Percentiles rank a stretch among this genome's conserved stretches.
phyloP scores from a whole-genome alignment of 2,888 invertebrate species.

The Taphrorychus bicolor region DNA sequence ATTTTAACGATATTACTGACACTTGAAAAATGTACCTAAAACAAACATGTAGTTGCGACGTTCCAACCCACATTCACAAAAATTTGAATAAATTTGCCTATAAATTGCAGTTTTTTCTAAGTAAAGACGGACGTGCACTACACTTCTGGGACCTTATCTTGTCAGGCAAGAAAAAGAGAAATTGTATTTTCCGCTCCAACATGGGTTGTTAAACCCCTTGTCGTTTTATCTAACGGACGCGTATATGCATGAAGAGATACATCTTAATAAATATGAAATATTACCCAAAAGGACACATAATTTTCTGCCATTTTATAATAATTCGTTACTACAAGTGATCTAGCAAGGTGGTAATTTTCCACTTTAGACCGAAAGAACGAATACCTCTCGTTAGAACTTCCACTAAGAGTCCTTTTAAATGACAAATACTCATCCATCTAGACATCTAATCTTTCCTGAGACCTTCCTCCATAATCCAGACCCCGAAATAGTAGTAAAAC shows the following conservation, averaged over 20 bases:
- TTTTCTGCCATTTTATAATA: background rate
- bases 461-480: conserved; percentile 21
- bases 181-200: conserved; percentile 29
- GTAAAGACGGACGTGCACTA: conserved; percentile 9
- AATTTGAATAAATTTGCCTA: conserved; percentile 28
- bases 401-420: conserved; percentile 13
- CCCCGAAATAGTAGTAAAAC: conserved; percentile 20
- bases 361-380: too few species aligned
- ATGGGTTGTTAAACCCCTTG: conserved; percentile 5
- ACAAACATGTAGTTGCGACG: too few species aligned
- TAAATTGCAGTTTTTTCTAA: conserved; percentile 17
- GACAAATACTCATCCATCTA: conserved; percentile 14
- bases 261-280: conserved; percentile 8
- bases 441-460: conserved; percentile 25
- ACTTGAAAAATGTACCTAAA: too few species aligned
- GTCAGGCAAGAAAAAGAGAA: conserved; percentile 30
- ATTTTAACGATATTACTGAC: too few species aligned
- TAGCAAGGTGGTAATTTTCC: too few species aligned
- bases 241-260: conserved; percentile 15
- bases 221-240: conserved; percentile 21
- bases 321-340: background rate
- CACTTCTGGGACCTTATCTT: conserved; percentile 32
- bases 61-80: too few species aligned
- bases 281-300: background rate
- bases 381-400: background rate